Conservation (phyloP, 2,888 invertebrate species). For the Phlogophora meticulosa region DNA sequence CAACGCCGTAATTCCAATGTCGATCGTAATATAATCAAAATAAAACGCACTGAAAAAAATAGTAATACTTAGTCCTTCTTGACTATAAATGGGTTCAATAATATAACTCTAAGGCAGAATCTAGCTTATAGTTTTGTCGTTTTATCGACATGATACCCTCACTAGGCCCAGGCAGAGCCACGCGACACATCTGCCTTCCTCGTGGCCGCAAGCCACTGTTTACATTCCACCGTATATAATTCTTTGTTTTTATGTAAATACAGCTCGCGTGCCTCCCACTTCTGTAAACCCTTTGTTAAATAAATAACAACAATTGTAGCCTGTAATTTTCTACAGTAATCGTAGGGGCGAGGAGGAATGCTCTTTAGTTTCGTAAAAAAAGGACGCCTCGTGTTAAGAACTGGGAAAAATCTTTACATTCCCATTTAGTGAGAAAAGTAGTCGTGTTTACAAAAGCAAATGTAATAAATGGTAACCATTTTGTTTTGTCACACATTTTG, state of each 20-base stretch:
- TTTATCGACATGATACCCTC: conserved; percentile 54
- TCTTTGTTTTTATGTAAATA: conserved; percentile 77
- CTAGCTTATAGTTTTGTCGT: conserved; percentile 13
- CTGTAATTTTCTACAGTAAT: conserved; percentile 60
- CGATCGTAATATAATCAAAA: too few species aligned
- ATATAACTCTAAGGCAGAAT: background rate
- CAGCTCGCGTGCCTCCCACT: conserved; percentile 67
- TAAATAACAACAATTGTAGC: conserved; percentile 62
- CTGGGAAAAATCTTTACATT: conserved; percentile 52
- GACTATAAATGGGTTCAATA: background rate
- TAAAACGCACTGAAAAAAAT: too few species aligned
- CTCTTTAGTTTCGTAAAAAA: conserved; percentile 54
- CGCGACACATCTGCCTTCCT: conserved; percentile 76
- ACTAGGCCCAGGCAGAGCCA: conserved; percentile 59
- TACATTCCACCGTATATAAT: conserved; percentile 76
- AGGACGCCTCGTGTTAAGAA: conserved; percentile 23
- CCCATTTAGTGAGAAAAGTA: conserved; percentile 48
- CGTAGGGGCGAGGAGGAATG: conserved; percentile 49
- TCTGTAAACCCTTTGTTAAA: conserved; percentile 65
- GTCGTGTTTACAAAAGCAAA: conserved; percentile 52
- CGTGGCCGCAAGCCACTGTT: conserved; percentile 66
- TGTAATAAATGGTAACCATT: conserved; percentile 50
- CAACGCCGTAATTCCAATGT: too few species aligned
- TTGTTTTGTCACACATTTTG: conserved; percentile 37
- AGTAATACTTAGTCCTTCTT: too few species aligned